Percentiles rank a stretch among this genome's conserved stretches.
Conservation (phyloP, 2,888 invertebrate genomes). For the Leptopilina drosophilae region DNA sequence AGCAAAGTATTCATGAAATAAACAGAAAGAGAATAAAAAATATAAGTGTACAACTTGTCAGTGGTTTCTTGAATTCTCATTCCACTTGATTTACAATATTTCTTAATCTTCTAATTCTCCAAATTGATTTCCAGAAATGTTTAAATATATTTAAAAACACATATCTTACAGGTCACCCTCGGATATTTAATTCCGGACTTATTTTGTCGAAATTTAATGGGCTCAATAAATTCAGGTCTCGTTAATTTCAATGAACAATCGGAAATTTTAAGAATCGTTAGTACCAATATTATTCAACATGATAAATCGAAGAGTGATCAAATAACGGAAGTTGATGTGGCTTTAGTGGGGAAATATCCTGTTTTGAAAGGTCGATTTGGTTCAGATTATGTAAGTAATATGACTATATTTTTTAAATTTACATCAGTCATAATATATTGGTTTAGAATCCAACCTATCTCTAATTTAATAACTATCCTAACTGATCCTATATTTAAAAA, state of each 20-base stretch:
- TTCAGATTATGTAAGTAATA: neutral
- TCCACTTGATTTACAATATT: too few relatives aligned
- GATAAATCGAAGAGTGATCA: neutral
- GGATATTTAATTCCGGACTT: neutral
- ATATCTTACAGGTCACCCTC: neutral
- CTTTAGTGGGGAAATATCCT: neutral
- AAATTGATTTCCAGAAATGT: too few relatives aligned
- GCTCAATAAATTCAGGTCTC: neutral
- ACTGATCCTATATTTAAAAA: too few relatives aligned
- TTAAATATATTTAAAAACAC: neutral
- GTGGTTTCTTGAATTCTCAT: too few relatives aligned
- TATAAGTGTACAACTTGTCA: too few relatives aligned
- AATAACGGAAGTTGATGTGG: neutral
- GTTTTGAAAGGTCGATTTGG: neutral
- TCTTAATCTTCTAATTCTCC: too few relatives aligned
- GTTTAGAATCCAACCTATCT: too few relatives aligned
- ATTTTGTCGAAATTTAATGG: neutral
- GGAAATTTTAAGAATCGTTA: neutral
- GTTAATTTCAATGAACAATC: neutral
- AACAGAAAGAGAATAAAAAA: too few relatives aligned
- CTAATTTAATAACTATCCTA: too few relatives aligned
- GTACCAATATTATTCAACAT: neutral
- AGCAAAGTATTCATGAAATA: too few relatives aligned
- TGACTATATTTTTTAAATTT: too few relatives aligned
- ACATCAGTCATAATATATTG: too few relatives aligned